Percentiles rank a stretch among this genome's conserved stretches.
Conservation (phyloP, 1,140 invertebrate species). For the Ceratina australensis region DNA sequence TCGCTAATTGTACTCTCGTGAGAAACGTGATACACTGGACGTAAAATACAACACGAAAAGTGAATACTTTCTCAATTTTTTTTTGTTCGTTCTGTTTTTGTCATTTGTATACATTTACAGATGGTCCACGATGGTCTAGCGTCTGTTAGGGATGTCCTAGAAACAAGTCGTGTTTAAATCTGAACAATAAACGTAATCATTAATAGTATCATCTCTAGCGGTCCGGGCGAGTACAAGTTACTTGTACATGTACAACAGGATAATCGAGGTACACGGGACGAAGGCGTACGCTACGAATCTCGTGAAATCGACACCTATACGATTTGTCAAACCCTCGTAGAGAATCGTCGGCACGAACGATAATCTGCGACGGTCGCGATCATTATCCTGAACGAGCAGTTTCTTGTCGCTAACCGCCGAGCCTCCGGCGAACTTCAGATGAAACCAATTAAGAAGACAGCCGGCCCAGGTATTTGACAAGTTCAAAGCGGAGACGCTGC, state of each 20-base stretch:
- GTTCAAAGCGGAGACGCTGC: neutral
- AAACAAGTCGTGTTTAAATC: constrained; percentile 41
- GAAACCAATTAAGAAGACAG: constrained; percentile 6
- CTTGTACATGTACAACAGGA: constrained; percentile 67
- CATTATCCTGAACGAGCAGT: constrained; percentile 28
- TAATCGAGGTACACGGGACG: constrained; percentile 70
- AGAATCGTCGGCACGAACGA: constrained; percentile 70
- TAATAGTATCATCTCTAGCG: neutral
- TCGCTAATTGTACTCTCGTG: constrained; percentile 23
- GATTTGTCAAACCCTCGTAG: constrained; percentile 64
- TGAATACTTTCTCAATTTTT: constrained; percentile 23
- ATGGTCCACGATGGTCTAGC: constrained; percentile 34
- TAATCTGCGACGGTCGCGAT: constrained; percentile 60
- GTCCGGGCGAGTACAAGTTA: constrained; percentile 7
- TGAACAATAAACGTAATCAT: constrained; percentile 35
- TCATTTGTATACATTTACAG: constrained; percentile 25
- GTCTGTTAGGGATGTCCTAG: constrained; percentile 48
- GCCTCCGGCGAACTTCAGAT: neutral
- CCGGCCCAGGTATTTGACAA: too few species aligned
- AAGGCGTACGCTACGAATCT: constrained; percentile 69
- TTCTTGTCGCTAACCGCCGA: constrained; percentile 39
- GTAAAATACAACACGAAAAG: constrained; percentile 42
- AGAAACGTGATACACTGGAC: constrained; percentile 43
- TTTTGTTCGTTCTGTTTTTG: constrained; percentile 5
- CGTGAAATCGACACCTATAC: constrained; percentile 69